Conservation (phyloP, 2,888 invertebrate genomes). For the Gastracanthus pulcherrimus region DNA sequence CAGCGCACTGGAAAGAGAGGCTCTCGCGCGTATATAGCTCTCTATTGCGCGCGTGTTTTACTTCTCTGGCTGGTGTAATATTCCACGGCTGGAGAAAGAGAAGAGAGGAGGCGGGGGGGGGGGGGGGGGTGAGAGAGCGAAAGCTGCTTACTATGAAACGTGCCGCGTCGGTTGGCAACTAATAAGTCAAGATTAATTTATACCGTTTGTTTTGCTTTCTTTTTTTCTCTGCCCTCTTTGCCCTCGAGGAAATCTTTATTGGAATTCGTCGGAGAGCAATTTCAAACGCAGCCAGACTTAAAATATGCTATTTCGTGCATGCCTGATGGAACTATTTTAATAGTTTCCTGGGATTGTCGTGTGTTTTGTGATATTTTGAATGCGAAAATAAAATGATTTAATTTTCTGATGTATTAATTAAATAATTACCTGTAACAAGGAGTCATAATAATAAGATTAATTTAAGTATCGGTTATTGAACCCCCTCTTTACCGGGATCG, state of each 20-base stretch:
- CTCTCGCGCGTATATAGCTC: neutral
- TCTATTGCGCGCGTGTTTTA: neutral
- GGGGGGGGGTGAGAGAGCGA: neutral
- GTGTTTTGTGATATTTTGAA: too few species aligned
- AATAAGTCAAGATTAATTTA: slow-evolving; percentile 51
- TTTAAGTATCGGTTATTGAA: too few species aligned
- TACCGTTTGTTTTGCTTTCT: slow-evolving; percentile 31
- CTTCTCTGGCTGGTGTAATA: slow-evolving; percentile 24
- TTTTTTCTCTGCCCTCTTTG: neutral
- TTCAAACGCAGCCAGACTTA: slow-evolving; percentile 2
- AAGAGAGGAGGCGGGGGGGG: neutral
- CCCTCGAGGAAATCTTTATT: neutral
- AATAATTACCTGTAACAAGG: too few species aligned
- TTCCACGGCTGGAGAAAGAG: neutral
- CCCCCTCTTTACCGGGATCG: too few species aligned
- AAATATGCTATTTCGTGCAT: neutral
- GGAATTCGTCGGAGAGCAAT: slow-evolving; percentile 1
- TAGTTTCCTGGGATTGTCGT: neutral
- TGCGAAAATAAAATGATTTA: too few species aligned
- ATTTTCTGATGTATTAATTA: too few species aligned
- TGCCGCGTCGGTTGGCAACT: slow-evolving; percentile 16
- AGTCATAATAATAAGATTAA: too few species aligned
- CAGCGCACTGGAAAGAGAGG: neutral
- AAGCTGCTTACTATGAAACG: slow-evolving; percentile 24
- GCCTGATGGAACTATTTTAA: neutral